Base-by-base conservation (phyloP, 2,113 vertebrate genomes). In the Callorhinus ursinus region DNA sequence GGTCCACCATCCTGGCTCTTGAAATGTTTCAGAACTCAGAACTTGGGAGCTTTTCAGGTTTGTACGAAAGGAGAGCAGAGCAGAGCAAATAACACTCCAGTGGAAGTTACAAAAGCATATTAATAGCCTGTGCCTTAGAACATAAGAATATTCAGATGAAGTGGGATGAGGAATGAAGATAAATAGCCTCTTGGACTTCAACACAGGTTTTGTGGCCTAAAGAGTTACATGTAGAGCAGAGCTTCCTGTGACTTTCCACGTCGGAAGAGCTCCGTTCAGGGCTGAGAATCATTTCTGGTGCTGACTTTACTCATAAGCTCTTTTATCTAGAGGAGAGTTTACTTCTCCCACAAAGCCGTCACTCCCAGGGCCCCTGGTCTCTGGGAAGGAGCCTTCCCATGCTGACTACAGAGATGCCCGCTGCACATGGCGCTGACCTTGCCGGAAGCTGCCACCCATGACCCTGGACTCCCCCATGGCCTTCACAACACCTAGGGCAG, bases 221-320 rank as follows among this genome's bases (percentile, higher is more conserved):
- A 55, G 51, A 63, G 12, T 65, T 74, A 21, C 24, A 3, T 11
- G 4, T 74, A 61, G 61, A 21, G 28, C 28, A 80, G 11, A 26
- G 59, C 19, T 2, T 2, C 26, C 21, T 55, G 46, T 10, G 39
- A 65, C 0, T 0, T 49, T 4, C 26, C 36, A 22, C 19, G 36
- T 19, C 2, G 1, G 12, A 71, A 51, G 51, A 72, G 16, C 21
- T 71, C 15, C 31, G 31, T 61, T 65, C 3, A 1, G 39, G 76
- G 51, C 74, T 59, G 61, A 36, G 63, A 42, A 88, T 59, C 69
- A 46, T 12, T 85, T 33, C 57, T 28, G 42, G 7, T 59, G 11
- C 61, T 69, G 61, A 22, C 36, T 79, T 31, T 42, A 19, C 69
- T 85, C 19, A 55, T 22, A 33, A 51, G 51, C 61, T 33, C 53